Base-by-base conservation (phyloP, 1,140 invertebrate species). In the Lepidostoma basale region DNA sequence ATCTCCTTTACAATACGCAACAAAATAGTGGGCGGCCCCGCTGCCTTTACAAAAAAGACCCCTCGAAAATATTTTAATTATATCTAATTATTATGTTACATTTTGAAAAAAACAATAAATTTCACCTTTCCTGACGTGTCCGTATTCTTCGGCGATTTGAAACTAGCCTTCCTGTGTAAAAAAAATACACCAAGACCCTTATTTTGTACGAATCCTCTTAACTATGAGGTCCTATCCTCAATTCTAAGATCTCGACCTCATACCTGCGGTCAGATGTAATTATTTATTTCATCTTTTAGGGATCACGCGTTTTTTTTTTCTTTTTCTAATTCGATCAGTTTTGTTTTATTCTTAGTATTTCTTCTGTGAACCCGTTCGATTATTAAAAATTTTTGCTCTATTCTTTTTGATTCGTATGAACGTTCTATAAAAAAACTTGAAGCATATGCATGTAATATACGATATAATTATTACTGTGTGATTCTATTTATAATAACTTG, bases 81-180 rank as follows among this genome's bases (percentile, higher is more conserved):
- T 73, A 69, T 73, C 71, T 73, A 73, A 73, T 73, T 73, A 73
- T 73, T 73, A 73, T 69, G 71, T 73, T 73, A 69, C 71, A 64
- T 73, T 67, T 67, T 58, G 22, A 69, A 73, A 71, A n/a, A 69
- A 73, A 73, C 63, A 62, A 73, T 69, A 69, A 73, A 73, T 69
- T 69, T 73, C 30, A 30, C 26, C 25, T 42, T 39, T 59, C 56
- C 39, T 60, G 65, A 65, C 65, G 16, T 64, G 65, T 60, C 40
- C 26, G 39, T 30, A 44, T 33, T 20, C 42, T 9, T 26, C 8
- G 10, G 12, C 40, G 26, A 47, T 62, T 47, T 49, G 10, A 45
- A 47, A n/a, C 25, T 45, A 8, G 26, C 12, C 3, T 2, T n/a
- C 12, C 2, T 42, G 14, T 22, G 16, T 59, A 40, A 22, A 40